Conservation (phyloP, 1,140 invertebrate genomes). For the Zaprionus gabonicus region DNA sequence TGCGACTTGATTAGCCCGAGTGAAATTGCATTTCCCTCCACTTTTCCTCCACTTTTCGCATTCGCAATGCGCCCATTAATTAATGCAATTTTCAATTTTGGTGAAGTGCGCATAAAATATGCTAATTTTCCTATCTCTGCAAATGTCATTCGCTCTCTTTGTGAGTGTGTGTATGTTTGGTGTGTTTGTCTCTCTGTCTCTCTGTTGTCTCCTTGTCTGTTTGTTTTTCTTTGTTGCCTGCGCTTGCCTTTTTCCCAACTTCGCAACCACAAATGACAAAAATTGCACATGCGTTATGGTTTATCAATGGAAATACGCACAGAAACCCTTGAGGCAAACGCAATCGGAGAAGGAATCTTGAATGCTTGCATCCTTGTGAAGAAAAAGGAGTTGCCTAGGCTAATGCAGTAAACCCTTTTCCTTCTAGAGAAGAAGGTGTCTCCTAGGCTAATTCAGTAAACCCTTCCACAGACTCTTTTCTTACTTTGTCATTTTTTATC, state of each 20-base stretch:
- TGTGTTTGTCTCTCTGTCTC: not conserved
- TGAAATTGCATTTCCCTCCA: slow-evolving; percentile 35
- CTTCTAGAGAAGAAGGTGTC: too few relatives aligned
- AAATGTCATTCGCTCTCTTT: slow-evolving; percentile 11
- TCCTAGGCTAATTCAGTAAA: slow-evolving; percentile 25
- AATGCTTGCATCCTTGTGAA: not conserved
- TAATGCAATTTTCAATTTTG: slow-evolving; percentile 58
- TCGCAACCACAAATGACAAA: slow-evolving; percentile 55
- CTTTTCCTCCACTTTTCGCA: slow-evolving; percentile 32
- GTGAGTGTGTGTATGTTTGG: not conserved
- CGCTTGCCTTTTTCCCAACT: slow-evolving; percentile 24
- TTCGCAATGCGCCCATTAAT: slow-evolving; percentile 61
- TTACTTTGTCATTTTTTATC: slow-evolving; percentile 59
- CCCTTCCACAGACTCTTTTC: slow-evolving; percentile 1
- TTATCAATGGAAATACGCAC: slow-evolving; percentile 32
- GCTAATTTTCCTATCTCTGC: slow-evolving; percentile 47
- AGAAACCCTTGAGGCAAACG: slow-evolving; percentile 6
- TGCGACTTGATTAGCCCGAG: slow-evolving; percentile 28
- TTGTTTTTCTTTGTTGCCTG: slow-evolving; percentile 29
- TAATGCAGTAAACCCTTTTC: slow-evolving; percentile 37
- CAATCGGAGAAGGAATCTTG: slow-evolving; percentile 10
- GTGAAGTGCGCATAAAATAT: slow-evolving; percentile 65
- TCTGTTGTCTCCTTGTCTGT: slow-evolving; percentile 34
- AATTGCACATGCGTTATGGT: slow-evolving; percentile 65
- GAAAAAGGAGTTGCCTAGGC: slow-evolving; percentile 2